phyloP scores from a whole-genome alignment of 2,888 invertebrate species.

The Eretmocerus hayati region DNA sequence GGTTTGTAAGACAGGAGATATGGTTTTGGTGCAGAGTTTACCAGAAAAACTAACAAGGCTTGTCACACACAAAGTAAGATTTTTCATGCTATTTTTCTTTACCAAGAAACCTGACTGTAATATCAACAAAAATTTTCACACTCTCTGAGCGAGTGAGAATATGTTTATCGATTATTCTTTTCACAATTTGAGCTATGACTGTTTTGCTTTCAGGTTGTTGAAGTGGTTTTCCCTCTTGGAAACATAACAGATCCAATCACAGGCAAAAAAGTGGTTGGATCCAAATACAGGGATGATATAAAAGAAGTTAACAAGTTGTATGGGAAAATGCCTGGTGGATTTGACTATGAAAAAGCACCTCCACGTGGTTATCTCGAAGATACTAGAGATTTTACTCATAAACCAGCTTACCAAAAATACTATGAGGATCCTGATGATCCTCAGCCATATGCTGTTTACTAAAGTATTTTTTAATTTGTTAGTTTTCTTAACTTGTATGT shows the following conservation, averaged over 20 bases:
- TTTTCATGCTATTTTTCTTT: neutral
- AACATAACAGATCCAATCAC: constrained; percentile 82
- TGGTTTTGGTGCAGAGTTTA: constrained; percentile 70
- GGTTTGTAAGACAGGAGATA: constrained; percentile 73
- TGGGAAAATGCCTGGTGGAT: constrained; percentile 61
- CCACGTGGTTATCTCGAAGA: constrained; percentile 76
- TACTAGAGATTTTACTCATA: constrained; percentile 73
- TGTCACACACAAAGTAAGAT: constrained; percentile 64
- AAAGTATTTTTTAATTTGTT: no score
- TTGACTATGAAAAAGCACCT: constrained; percentile 71
- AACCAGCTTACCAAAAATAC: constrained; percentile 69
- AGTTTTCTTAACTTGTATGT: no score
- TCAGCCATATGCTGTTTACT: constrained; percentile 59
- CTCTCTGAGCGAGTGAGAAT: no score
- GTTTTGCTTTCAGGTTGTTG: constrained; percentile 56
- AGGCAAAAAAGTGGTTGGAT: constrained; percentile 68
- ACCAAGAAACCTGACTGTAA: neutral
- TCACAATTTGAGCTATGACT: no score
- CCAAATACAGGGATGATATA: constrained; percentile 68
- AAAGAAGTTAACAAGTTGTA: constrained; percentile 61
- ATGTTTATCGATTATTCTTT: neutral
- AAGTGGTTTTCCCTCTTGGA: constrained; percentile 74
- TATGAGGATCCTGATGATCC: constrained; percentile 69
- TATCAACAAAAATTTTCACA: neutral
- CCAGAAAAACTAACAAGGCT: constrained; percentile 66